Base-by-base conservation (phyloP, 30 jellyfish, hydroid and myxozoan species). In the Aurelia sp. region DNA sequence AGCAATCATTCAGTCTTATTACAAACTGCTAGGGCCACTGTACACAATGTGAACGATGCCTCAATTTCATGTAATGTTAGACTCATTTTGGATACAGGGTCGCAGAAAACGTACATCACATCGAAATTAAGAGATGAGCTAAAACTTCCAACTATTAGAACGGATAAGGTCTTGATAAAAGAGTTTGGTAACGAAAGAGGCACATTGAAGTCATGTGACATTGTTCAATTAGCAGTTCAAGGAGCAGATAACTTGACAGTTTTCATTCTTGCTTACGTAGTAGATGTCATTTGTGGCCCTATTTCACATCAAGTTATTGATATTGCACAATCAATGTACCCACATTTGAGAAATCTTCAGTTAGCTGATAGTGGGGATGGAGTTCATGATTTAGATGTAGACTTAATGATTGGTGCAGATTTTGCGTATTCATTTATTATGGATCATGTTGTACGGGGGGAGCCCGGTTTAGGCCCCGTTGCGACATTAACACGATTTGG, bases 41-140 rank as follows among this genome's bases (percentile, higher is more conserved):
- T 73, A 13, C 84, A 73, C 40, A 47, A 22, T 19, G 37, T 72
- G 8, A 20, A 20, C 3, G 37, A 72, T 44, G 68, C 67, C 40
- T 72, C 35, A 12, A 17, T 17, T 16, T 72, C 83, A 33, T 40
- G 67, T 21, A 41, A 72, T 40, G 70, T 72, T 23, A 7, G 83
- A 17, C n/a, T 72, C 18, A 72, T 40, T 44, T 55, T 72, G 64
- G 83, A 72, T 31, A 21, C 48, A 19, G 44, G 83, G n/a, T 72
- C 83, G 44, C 83, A 72, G 69, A 72, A 72, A 44, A 40, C 68
- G 19, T 50, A 37, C 68, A 55, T 72, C 61, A 6, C 81, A 23
- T 17, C 33, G 6, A 62, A 35, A 17, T 37, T 70, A 23, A 70
- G 81, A 41, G 64, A 70, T 27, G 41, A 23, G 20, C 63, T 70